Evolutionary conservation across 2,888 invertebrate genomes (phyloP).

Genomic region (Lepetodrilus schrolli): DNA sequence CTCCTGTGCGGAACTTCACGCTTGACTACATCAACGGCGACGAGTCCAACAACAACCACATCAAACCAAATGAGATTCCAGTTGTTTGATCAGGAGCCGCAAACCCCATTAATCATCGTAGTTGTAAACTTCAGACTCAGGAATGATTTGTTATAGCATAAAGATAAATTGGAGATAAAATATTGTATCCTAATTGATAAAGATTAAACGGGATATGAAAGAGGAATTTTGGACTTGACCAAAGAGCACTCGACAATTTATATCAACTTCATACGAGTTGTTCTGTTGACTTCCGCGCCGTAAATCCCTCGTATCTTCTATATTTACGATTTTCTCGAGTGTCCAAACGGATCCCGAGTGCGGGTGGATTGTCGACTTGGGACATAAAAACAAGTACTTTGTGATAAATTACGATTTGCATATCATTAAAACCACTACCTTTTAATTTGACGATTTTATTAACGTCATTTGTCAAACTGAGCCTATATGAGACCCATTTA

Average conservation of each 20-base stretch:
- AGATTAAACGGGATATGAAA: slow-evolving; percentile 22
- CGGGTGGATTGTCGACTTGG: slow-evolving; percentile 33
- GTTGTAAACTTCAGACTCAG: neutral
- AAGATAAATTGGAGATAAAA: slow-evolving; percentile 11
- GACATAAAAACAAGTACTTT: slow-evolving; percentile 22
- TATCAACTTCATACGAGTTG: slow-evolving; percentile 34
- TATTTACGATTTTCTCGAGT: slow-evolving; percentile 33
- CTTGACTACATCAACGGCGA: too few species aligned
- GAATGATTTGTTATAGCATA: neutral
- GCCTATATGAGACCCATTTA: neutral
- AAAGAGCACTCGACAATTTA: slow-evolving; percentile 32
- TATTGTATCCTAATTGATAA: slow-evolving; percentile 19
- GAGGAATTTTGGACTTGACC: slow-evolving; percentile 11
- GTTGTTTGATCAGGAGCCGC: neutral
- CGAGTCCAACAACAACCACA: too few species aligned
- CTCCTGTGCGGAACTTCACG: too few species aligned
- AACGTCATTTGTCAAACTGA: slow-evolving; percentile 35
- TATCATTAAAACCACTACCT: slow-evolving; percentile 36
- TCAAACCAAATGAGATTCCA: neutral
- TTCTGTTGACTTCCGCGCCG: slow-evolving; percentile 24
- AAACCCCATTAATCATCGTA: neutral
- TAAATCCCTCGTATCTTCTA: slow-evolving; percentile 22
- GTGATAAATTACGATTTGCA: slow-evolving; percentile 32
- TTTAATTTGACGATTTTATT: slow-evolving; percentile 41
- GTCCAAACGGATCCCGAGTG: slow-evolving; percentile 31